phyloP scores from a whole-genome alignment of 2,113 vertebrate species.

The Oncorhynchus clarkii region DNA sequence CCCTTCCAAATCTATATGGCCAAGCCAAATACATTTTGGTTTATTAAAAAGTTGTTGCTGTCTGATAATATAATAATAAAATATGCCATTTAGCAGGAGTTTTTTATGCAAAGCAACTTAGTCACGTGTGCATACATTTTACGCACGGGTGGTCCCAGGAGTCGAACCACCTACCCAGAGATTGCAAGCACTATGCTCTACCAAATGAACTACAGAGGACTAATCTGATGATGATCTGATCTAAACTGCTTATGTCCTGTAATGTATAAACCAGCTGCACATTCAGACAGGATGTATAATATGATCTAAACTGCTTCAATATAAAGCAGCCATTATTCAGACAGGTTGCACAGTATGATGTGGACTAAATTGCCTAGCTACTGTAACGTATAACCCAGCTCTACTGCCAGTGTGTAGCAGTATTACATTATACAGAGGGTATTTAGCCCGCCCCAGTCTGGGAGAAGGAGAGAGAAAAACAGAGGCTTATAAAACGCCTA shows the following conservation, averaged over 20 bases:
- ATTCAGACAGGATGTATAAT: too few species aligned
- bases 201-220: too few species aligned
- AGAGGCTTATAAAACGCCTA: slow-evolving; percentile 66
- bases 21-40: background rate
- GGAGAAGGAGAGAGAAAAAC: slow-evolving; percentile 48
- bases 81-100: too few species aligned
- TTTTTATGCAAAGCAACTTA: background rate
- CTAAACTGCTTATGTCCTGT: too few species aligned
- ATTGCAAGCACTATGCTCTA: too few species aligned
- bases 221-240: too few species aligned
- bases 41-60: slow-evolving; percentile 34
- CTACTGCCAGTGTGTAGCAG: background rate
- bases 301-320: too few species aligned
- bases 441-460: slow-evolving; percentile 25
- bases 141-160: too few species aligned
- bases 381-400: background rate
- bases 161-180: too few species aligned
- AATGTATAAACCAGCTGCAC: too few species aligned
- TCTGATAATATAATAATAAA: slow-evolving; percentile 46
- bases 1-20: background rate
- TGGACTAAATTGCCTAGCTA: background rate
- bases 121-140: too few species aligned
- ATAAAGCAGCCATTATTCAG: slow-evolving; percentile 45
- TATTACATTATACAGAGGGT: too few species aligned
- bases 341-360: slow-evolving; percentile 50